Percentiles rank a stretch among this genome's conserved stretches.
Conservation (phyloP, 1,140 invertebrate species). For the Ips nitidus region DNA sequence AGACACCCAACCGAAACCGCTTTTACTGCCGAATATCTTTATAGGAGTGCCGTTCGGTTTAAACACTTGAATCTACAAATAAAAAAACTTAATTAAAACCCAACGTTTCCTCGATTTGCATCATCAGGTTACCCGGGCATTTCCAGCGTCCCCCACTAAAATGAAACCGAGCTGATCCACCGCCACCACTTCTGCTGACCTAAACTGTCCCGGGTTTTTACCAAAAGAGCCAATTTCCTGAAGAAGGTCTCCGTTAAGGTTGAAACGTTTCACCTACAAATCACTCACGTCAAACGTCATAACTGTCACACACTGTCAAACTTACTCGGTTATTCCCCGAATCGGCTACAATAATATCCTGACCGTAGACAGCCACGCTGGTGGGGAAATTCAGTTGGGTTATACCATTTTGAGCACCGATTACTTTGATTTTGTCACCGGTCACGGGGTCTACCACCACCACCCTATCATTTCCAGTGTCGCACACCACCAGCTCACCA, state of each 20-base stretch:
- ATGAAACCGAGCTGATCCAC: slow-evolving; percentile 73
- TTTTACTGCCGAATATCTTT: slow-evolving; percentile 64
- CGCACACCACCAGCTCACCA: slow-evolving; percentile 64
- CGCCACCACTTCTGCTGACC: slow-evolving; percentile 67
- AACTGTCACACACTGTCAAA: neutral
- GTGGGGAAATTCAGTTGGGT: slow-evolving; percentile 65
- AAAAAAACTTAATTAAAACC: neutral
- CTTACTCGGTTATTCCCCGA: slow-evolving; percentile 60
- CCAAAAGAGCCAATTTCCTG: slow-evolving; percentile 63
- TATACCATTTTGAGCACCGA: slow-evolving; percentile 39
- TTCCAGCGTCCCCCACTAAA: slow-evolving; percentile 75
- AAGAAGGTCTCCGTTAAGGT: slow-evolving; percentile 56
- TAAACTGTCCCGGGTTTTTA: slow-evolving; percentile 63
- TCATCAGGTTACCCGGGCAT: slow-evolving; percentile 57
- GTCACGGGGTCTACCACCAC: slow-evolving; percentile 56
- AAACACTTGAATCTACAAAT: slow-evolving; percentile 66
- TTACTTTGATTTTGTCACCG: slow-evolving; percentile 45
- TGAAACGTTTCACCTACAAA: slow-evolving; percentile 60
- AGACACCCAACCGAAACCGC: slow-evolving; percentile 71
- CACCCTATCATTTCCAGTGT: slow-evolving; percentile 74
- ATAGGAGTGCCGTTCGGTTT: slow-evolving; percentile 64
- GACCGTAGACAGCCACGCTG: slow-evolving; percentile 61
- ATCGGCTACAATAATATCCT: slow-evolving; percentile 62
- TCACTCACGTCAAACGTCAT: neutral
- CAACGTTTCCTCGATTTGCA: neutral